phyloP scores from a whole-genome alignment of 2,888 invertebrate species.

The Nephrotoma guestfalica region DNA sequence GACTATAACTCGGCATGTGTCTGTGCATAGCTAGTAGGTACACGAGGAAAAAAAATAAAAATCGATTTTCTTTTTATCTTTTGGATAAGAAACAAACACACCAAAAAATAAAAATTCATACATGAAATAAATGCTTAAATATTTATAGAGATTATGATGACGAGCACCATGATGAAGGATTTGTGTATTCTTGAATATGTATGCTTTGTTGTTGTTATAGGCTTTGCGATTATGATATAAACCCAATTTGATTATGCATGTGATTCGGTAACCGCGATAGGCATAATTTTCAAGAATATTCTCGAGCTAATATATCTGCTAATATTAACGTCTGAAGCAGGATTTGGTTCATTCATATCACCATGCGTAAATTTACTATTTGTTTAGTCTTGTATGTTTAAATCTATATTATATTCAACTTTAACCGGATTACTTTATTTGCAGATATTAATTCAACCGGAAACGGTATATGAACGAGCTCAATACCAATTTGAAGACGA shows the following conservation, averaged over 20 bases:
- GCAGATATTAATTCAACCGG: slow-evolving; percentile 69
- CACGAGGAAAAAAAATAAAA: not conserved
- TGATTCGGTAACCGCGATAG: not conserved
- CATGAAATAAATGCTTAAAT: not conserved
- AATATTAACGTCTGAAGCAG: not conserved
- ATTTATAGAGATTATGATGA: not conserved
- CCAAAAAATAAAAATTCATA: not conserved
- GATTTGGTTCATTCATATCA: not conserved
- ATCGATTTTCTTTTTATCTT: not conserved
- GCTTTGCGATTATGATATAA: not conserved
- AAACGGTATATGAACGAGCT: slow-evolving; percentile 81
- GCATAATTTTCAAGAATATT: not conserved
- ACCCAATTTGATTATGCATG: not conserved
- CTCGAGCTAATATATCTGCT: not conserved
- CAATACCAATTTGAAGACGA: slow-evolving; percentile 92
- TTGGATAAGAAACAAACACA: not conserved
- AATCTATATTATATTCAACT: not conserved
- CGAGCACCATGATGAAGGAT: not conserved
- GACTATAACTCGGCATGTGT: not conserved
- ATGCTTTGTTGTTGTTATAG: not conserved
- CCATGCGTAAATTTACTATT: not conserved
- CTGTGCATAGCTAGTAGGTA: not conserved
- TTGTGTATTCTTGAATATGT: not conserved
- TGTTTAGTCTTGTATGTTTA: not conserved
- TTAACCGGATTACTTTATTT: slow-evolving; percentile 11